A percentile compares a stretch with the other conserved stretches of the same genome.
phyloP scores from a whole-genome alignment of 1,140 invertebrate genomes.

The Bilobella aurantiaca region DNA sequence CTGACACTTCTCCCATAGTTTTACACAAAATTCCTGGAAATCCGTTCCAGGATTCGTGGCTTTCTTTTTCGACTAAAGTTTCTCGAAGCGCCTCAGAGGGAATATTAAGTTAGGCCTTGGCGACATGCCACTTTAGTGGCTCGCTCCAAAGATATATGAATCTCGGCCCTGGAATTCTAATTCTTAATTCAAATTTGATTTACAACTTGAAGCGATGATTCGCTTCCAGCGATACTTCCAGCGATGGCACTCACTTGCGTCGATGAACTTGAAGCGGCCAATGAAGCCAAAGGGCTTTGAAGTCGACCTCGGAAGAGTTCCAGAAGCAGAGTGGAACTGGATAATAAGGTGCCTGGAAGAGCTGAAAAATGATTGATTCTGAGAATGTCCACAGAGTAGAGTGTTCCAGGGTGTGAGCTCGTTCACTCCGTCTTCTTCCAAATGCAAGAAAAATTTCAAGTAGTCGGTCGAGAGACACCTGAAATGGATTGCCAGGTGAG shows the following conservation, averaged over 20 bases:
- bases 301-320: constrained; percentile 45
- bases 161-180: no score
- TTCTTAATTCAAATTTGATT: no score
- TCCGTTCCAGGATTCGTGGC: background rate
- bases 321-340: constrained; percentile 62
- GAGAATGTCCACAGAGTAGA: constrained; percentile 59
- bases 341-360: constrained; percentile 70
- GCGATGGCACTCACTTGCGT: constrained; percentile 27
- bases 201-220: no score
- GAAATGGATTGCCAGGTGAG: no score
- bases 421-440: constrained; percentile 56
- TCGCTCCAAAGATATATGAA: no score
- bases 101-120: no score
- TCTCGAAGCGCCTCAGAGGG: no score
- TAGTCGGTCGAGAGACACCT: constrained; percentile 67
- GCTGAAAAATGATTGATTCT: constrained; percentile 64
- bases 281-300: constrained; percentile 21
- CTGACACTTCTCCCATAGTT: background rate
- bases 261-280: constrained; percentile 30
- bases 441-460: constrained; percentile 66
- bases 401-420: constrained; percentile 66
- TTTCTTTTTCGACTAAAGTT: background rate
- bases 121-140: no score
- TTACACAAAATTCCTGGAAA: background rate
- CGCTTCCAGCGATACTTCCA: background rate